phyloP scores from a whole-genome alignment of 2,888 invertebrate genomes.

The Erpobdella octoculata region DNA sequence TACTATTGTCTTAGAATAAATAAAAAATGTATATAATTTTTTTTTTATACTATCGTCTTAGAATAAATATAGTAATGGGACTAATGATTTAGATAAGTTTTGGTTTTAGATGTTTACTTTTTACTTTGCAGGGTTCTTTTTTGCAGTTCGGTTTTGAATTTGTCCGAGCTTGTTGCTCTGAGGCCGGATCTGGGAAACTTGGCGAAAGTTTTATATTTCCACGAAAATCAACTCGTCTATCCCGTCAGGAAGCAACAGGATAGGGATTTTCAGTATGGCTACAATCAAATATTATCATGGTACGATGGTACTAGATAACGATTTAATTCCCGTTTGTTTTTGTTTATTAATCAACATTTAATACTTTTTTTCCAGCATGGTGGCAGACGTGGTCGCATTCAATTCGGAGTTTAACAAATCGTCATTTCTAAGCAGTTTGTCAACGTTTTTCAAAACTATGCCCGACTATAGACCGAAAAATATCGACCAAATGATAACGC shows the following conservation, averaged over 20 bases:
- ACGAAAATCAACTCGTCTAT: constrained; percentile 69
- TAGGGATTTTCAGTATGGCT: constrained; percentile 68
- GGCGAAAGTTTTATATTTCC: constrained; percentile 67
- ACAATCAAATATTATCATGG: constrained; percentile 64
- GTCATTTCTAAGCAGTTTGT: constrained; percentile 62
- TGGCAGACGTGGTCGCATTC: constrained; percentile 64
- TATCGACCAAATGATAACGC: constrained; percentile 56
- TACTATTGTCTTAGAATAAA: too few species aligned
- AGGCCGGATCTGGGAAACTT: constrained; percentile 59
- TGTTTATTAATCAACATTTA: background rate
- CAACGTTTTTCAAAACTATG: constrained; percentile 60
- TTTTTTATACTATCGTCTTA: too few species aligned
- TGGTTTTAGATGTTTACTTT: background rate
- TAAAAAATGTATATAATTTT: too few species aligned
- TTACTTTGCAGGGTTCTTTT: constrained; percentile 57
- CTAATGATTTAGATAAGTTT: background rate
- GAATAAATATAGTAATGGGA: background rate
- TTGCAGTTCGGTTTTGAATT: constrained; percentile 64
- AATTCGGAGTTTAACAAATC: constrained; percentile 65
- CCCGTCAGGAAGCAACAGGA: constrained; percentile 62
- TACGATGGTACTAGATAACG: constrained; percentile 4
- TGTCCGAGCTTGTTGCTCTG: constrained; percentile 64
- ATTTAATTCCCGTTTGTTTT: background rate
- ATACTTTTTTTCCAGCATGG: constrained; percentile 55
- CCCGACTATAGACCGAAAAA: constrained; percentile 61